Evolutionary conservation across 2,888 invertebrate genomes (phyloP).

Genomic region (Phalera bucephala): DNA sequence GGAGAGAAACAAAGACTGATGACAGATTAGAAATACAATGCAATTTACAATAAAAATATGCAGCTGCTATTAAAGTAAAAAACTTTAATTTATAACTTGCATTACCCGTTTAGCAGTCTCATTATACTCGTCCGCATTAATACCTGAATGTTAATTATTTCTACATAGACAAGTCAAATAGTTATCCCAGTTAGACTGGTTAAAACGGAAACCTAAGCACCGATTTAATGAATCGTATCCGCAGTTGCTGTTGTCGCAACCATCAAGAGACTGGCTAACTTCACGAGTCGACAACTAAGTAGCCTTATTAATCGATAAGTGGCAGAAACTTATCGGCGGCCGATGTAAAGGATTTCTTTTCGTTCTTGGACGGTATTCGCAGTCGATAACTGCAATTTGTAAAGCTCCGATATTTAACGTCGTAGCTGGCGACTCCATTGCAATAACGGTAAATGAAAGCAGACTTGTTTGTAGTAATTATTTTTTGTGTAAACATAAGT

Average conservation of each 20-base stretch:
- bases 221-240: constrained; percentile 74
- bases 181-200: constrained; percentile 57
- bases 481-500: background rate
- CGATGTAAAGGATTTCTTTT: constrained; percentile 30
- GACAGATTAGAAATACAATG: constrained; percentile 23
- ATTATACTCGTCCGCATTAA: constrained; percentile 19
- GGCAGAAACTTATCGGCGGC: constrained; percentile 28
- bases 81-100: constrained; percentile 12
- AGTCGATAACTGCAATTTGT: constrained; percentile 4
- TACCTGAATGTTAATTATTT: constrained; percentile 29
- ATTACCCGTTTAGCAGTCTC: constrained; percentile 15
- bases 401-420: background rate
- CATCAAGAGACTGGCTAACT: constrained; percentile 40
- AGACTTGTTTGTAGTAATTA: background rate
- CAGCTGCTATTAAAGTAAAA: constrained; percentile 9
- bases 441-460: background rate
- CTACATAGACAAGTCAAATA: constrained; percentile 38
- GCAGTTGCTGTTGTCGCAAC: constrained; percentile 46
- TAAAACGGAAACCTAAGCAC: constrained; percentile 73
- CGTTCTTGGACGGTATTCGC: constrained; percentile 16
- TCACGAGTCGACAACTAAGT: constrained; percentile 32
- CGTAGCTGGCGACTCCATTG: background rate
- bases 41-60: constrained; percentile 19
- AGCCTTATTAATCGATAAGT: constrained; percentile 44
- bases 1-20: constrained; percentile 17